A percentile compares a stretch with the other conserved stretches of the same genome.
phyloP scores from a whole-genome alignment of 2,113 vertebrate genomes.

The Sterna hirundo region DNA sequence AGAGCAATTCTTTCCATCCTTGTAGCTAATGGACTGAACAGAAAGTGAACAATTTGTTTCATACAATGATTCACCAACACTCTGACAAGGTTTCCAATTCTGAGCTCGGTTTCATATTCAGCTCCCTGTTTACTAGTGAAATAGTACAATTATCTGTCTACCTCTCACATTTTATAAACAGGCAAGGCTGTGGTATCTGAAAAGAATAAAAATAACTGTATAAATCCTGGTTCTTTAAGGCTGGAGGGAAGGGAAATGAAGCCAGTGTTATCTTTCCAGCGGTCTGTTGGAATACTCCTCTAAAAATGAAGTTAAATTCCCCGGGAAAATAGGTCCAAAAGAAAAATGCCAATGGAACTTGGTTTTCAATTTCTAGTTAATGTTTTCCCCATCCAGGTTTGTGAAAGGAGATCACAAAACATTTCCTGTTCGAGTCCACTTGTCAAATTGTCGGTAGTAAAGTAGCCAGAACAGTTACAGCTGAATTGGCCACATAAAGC shows the following conservation, averaged over 20 bases:
- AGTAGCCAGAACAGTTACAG: constrained; percentile 48
- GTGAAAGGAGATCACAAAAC: constrained; percentile 38
- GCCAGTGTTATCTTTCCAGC: not conserved
- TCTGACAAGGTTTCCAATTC: constrained; percentile 74
- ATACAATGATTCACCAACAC: constrained; percentile 75
- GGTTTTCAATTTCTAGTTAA: constrained; percentile 29
- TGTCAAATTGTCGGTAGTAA: constrained; percentile 41
- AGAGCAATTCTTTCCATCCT: constrained; percentile 75
- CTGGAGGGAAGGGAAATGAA: constrained; percentile 41
- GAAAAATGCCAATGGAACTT: not conserved
- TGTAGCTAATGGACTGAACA: constrained; percentile 77
- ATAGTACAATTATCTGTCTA: constrained; percentile 74
- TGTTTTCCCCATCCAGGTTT: constrained; percentile 19
- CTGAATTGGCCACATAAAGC: constrained; percentile 56
- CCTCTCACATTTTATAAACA: constrained; percentile 60
- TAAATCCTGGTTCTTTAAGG: constrained; percentile 59
- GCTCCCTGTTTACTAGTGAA: constrained; percentile 73
- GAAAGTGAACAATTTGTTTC: constrained; percentile 80
- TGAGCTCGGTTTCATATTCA: constrained; percentile 64
- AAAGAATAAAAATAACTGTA: constrained; percentile 56
- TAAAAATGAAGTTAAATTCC: constrained; percentile 51
- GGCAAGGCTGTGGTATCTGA: constrained; percentile 43
- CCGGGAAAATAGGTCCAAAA: constrained; percentile 14
- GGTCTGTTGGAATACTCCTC: constrained; percentile 8
- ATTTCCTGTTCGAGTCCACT: constrained; percentile 36